phyloP scores from a whole-genome alignment of 2,888 invertebrate genomes.

The Aspidiotus rigidus region DNA sequence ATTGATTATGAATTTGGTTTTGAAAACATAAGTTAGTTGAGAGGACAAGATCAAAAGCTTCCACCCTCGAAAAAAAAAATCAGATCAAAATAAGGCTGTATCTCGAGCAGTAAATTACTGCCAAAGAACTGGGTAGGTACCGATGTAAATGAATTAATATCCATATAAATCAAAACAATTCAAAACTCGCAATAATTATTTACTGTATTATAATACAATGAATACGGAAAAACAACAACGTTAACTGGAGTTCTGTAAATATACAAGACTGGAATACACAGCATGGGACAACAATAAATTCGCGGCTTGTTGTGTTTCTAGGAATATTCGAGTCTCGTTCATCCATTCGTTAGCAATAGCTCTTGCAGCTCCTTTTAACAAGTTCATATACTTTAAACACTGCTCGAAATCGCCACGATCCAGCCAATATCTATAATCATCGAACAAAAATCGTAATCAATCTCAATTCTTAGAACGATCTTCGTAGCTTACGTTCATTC shows the following conservation, averaged over 20 bases:
- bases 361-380: conserved; percentile 79
- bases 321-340: conserved; percentile 65
- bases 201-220: background rate
- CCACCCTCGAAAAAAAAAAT: no score
- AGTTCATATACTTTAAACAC: conserved; percentile 76
- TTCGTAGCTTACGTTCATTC: no score
- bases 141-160: no score
- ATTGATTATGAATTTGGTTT: no score
- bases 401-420: conserved; percentile 78
- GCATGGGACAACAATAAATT: conserved; percentile 83
- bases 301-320: conserved; percentile 86
- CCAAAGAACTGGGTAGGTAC: no score
- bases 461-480: background rate
- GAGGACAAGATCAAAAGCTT: no score
- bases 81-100: no score
- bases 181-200: background rate
- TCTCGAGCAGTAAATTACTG: no score
- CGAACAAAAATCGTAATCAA: background rate
- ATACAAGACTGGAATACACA: conserved; percentile 25
- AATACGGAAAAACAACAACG: background rate
- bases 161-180: background rate
- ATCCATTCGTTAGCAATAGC: conserved; percentile 79
- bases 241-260: conserved; percentile 20
- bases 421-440: conserved; percentile 63
- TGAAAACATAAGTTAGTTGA: no score